These are phyloP conservation scores for Gymnocypris eckloni DNA, from an alignment of 2,797 vertebrate genomes.

Conservation along the genomic window DNA sequence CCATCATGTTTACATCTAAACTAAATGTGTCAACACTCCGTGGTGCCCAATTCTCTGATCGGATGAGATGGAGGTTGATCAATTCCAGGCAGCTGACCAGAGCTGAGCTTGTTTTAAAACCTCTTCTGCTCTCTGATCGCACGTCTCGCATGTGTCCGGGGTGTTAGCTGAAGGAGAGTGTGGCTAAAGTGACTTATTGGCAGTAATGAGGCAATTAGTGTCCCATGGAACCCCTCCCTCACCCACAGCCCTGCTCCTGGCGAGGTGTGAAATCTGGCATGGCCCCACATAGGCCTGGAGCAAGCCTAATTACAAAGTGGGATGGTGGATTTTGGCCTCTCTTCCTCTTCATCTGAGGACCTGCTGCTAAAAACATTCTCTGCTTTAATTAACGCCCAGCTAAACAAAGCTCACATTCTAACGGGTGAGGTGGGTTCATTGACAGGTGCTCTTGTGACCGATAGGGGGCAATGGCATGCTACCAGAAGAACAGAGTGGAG, in stretches of 20 bases:
- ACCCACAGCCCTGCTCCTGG: constrained; percentile 62
- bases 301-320: constrained; percentile 83
- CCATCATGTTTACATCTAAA: constrained; percentile 41
- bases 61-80: constrained; percentile 34
- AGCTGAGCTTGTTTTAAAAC: constrained; percentile 75
- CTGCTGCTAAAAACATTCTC: constrained; percentile 81
- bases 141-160: constrained; percentile 74
- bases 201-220: constrained; percentile 84
- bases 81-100: constrained; percentile 37
- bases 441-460: constrained; percentile 62
- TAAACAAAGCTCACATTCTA: constrained; percentile 76
- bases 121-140: constrained; percentile 65
- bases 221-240: constrained; percentile 63
- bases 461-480: constrained; percentile 74
- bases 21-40: constrained; percentile 18
- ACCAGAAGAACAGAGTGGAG: neutral
- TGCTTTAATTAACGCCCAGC: constrained; percentile 81
- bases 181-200: constrained; percentile 77
- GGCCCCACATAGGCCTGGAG: constrained; percentile 73
- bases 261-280: constrained; percentile 80
- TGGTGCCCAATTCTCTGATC: neutral
- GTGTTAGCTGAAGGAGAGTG: constrained; percentile 73
- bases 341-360: constrained; percentile 85
- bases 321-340: constrained; percentile 81
- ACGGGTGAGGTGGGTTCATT: constrained; percentile 51